A percentile compares a stretch with the other conserved stretches of the same genome.
Evolutionary conservation across 2,797 vertebrate genomes (phyloP).

Genomic region (Coreius guichenoti): DNA sequence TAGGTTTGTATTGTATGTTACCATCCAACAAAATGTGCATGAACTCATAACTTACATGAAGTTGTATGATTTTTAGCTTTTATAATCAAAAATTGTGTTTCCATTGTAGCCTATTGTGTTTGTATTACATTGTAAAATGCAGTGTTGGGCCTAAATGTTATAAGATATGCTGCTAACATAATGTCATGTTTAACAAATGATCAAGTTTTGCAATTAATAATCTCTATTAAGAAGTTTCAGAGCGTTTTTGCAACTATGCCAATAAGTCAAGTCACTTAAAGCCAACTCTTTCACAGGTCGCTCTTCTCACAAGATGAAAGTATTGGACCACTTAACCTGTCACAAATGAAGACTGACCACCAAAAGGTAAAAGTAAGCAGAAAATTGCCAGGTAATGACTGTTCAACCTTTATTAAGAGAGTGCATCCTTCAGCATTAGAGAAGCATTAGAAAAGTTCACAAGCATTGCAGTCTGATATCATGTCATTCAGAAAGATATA

Average conservation of each 20-base stretch:
- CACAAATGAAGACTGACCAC: conserved; percentile 43
- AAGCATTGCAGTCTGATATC: background rate
- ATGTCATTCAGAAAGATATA: background rate
- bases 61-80: background rate
- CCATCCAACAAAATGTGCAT: background rate
- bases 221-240: background rate
- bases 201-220: background rate
- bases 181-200: background rate
- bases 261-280: conserved; percentile 8
- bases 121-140: background rate
- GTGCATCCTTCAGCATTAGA: conserved; percentile 22
- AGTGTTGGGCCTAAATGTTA: background rate
- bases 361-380: conserved; percentile 54
- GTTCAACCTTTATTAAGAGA: conserved; percentile 37
- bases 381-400: conserved; percentile 50
- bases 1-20: background rate
- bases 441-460: conserved; percentile 5
- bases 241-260: background rate
- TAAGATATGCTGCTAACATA: background rate
- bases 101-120: background rate
- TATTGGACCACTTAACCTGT: conserved; percentile 11
- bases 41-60: background rate
- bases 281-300: background rate
- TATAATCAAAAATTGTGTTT: background rate
- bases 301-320: conserved; percentile 40